phyloP scores from a whole-genome alignment of 2,113 vertebrate genomes.

The Lepisosteus oculatus region DNA sequence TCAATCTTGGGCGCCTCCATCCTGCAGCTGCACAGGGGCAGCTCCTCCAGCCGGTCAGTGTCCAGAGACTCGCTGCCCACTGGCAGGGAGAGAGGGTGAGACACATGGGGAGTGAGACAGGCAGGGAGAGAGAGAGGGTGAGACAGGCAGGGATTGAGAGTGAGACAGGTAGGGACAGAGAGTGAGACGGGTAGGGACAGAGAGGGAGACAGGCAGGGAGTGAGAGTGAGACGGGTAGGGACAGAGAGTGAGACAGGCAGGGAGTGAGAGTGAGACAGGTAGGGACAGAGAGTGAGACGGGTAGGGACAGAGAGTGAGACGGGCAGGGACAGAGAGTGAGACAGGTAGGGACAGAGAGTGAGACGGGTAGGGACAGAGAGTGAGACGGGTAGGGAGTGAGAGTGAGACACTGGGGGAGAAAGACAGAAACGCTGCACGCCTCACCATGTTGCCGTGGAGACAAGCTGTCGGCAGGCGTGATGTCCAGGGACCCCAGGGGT shows the following conservation, averaged over 20 bases:
- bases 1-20: conserved; percentile 90
- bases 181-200: neutral
- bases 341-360: conserved; percentile 51
- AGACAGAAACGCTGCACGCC: conserved; percentile 6
- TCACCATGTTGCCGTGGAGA: conserved; percentile 78
- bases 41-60: conserved; percentile 81
- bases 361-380: neutral
- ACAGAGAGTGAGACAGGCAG: neutral
- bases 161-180: neutral
- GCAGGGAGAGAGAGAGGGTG: neutral
- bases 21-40: conserved; percentile 87
- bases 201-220: neutral
- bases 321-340: too few relatives aligned
- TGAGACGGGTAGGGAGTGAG: neutral
- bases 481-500: conserved; percentile 81
- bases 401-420: neutral
- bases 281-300: neutral
- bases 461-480: conserved; percentile 77
- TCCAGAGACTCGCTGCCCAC: conserved; percentile 82
- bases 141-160: neutral
- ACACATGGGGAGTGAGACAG: neutral
- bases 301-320: neutral
- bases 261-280: neutral
- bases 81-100: conserved; percentile 30
- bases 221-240: neutral